phyloP scores from a whole-genome alignment of 2,113 vertebrate genomes.

The Lipotes vexillifer region DNA sequence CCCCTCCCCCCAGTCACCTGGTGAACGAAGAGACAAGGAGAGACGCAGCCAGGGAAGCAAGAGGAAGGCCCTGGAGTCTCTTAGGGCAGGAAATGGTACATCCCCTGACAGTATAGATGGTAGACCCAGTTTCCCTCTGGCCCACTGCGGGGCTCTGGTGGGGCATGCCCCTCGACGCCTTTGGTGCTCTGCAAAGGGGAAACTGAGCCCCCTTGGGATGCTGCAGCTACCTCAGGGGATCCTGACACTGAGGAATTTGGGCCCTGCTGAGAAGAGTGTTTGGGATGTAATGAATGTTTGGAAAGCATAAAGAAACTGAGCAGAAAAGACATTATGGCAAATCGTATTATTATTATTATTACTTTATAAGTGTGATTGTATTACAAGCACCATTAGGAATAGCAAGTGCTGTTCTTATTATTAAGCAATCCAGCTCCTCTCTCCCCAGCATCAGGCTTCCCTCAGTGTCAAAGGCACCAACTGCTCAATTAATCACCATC shows the following conservation, averaged over 20 bases:
- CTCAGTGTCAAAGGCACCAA: constrained; percentile 22
- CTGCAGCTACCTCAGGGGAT: not conserved
- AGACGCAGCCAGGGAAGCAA: not conserved
- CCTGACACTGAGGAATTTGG: not conserved
- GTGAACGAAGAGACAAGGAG: not conserved
- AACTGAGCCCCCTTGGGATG: not conserved
- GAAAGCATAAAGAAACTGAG: constrained; percentile 19
- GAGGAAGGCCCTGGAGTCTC: not conserved
- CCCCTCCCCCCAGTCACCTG: not conserved
- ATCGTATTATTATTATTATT: constrained; percentile 61
- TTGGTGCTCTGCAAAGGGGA: not conserved
- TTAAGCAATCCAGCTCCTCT: constrained; percentile 36
- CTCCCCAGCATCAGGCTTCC: not conserved
- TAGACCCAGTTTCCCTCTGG: not conserved
- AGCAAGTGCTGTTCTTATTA: constrained; percentile 47
- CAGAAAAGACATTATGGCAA: constrained; percentile 46
- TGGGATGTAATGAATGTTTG: constrained; percentile 52
- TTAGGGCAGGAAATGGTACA: not conserved
- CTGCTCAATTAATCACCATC: constrained; percentile 33
- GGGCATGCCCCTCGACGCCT: rapidly evolving
- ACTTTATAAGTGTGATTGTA: constrained; percentile 61
- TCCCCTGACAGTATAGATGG: too few relatives aligned
- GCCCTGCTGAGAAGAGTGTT: not conserved
- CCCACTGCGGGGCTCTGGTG: not conserved
- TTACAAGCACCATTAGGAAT: constrained; percentile 62